Evolutionary conservation across 2,797 vertebrate species (phyloP), one percentile per base, ranked within the genome.

Genomic region (Meda fulgida): DNA sequence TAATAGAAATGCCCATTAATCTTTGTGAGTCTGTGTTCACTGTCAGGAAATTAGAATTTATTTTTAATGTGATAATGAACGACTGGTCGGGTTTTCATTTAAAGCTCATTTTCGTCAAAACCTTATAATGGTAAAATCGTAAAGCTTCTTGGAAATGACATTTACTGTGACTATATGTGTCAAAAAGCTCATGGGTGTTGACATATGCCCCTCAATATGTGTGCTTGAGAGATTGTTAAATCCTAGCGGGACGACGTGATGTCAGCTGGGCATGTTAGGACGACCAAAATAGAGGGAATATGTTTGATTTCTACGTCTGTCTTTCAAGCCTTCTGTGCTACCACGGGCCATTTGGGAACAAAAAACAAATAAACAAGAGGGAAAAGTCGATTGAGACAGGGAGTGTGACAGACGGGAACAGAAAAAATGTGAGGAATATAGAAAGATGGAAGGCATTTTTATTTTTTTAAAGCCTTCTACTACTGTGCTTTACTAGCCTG

Each of bases 281-380:
- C 53, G 80, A 75, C 83, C 63, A 78, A 82, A 71, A 76, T 18
- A 48, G 34, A 38, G 58, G 34, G 58, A 80, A 69, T 53, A 78
- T 83, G 86, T 86, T 83, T 78, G 76, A 85, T 88, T 89, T 86
- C 80, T 88, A 58, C n/a, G 18, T 75, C 76, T 83, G 70, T 67
- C 77, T 87, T 83, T 82, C 84, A 85, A 85, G 65, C 48, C 70
- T 23, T 66, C 70, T 63, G 53, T 83, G 84, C 55, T 80, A 80
- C 82, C 83, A 36, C 40, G 31, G 65, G 85, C 80, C 77, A 63
- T 85, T 85, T 84, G 79, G 75, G 87, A 85, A 83, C 77, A 85
- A 76, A 86, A 80, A 83, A 7, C 80, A 88, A 87, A 88, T 82
- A 87, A 87, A 88, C 84, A 83, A 86, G 60, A 69, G 43, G 65